These are phyloP conservation scores for Melanotaenia nigrans DNA, from an alignment of 2,797 vertebrate genomes.

Conservation along the genomic window DNA sequence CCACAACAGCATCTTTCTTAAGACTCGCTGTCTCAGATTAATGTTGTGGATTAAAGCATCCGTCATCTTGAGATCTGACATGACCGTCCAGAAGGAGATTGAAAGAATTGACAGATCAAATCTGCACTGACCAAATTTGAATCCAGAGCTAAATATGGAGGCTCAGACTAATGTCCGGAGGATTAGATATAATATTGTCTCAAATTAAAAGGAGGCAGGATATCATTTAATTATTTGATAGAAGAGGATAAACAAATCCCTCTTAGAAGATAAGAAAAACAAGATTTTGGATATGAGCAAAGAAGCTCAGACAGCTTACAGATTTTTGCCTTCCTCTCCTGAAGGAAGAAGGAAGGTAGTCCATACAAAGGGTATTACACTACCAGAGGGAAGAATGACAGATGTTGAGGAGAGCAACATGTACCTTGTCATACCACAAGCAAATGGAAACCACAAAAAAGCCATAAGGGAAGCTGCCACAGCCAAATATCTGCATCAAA, in stretches of 20 bases:
- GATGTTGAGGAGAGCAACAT: too few relatives aligned
- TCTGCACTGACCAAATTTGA: slow-evolving; percentile 79
- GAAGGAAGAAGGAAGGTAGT: too few relatives aligned
- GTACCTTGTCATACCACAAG: too few relatives aligned
- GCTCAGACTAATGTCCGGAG: slow-evolving; percentile 81
- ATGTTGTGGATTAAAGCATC: slow-evolving; percentile 77
- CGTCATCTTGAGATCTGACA: slow-evolving; percentile 74
- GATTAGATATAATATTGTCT: slow-evolving; percentile 87
- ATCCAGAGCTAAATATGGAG: slow-evolving; percentile 84
- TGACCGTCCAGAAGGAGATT: slow-evolving; percentile 80
- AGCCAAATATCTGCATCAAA: too few relatives aligned
- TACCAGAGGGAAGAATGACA: too few relatives aligned
- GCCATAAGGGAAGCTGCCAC: too few relatives aligned
- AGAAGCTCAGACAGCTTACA: neutral
- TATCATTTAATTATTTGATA: slow-evolving; percentile 75
- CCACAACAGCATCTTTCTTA: slow-evolving; percentile 57
- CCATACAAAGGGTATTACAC: too few relatives aligned
- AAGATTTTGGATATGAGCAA: slow-evolving; percentile 36
- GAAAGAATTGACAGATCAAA: slow-evolving; percentile 82
- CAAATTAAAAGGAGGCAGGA: slow-evolving; percentile 82
- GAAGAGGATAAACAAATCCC: slow-evolving; percentile 63
- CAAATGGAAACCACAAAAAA: too few relatives aligned
- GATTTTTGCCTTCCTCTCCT: neutral
- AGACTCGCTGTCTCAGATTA: slow-evolving; percentile 77
- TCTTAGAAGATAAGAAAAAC: slow-evolving; percentile 57